Conservation (phyloP, 1,140 invertebrate genomes). For the Trichonephila clavipes region DNA sequence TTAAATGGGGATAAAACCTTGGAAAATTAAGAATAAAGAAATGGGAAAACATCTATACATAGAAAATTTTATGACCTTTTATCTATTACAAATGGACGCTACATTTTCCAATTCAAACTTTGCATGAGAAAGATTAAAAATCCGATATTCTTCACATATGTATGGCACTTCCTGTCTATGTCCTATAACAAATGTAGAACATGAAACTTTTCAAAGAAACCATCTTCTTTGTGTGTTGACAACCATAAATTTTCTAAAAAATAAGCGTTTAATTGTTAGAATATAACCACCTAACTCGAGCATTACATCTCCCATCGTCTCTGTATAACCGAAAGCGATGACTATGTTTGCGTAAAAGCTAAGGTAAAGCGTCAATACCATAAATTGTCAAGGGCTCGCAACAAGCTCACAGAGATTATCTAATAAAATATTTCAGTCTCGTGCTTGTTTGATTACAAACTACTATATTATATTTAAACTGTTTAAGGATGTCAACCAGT, state of each 20-base stretch:
- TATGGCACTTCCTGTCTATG: background rate
- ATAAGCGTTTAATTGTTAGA: slow-evolving; percentile 19
- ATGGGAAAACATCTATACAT: too few species aligned
- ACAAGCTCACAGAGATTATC: background rate
- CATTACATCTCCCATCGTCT: background rate
- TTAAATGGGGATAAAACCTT: too few species aligned
- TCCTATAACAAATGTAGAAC: background rate
- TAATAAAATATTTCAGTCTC: background rate
- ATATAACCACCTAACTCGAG: background rate
- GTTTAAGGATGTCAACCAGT: slow-evolving; percentile 28
- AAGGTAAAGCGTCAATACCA: slow-evolving; percentile 10
- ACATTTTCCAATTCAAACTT: too few species aligned
- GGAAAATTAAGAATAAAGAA: too few species aligned
- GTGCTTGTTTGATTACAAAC: slow-evolving; percentile 42
- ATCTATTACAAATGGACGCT: too few species aligned
- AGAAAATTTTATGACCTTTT: too few species aligned
- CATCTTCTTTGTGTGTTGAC: background rate
- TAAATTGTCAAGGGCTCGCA: slow-evolving; percentile 26
- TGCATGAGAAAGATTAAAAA: background rate
- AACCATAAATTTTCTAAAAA: slow-evolving; percentile 31
- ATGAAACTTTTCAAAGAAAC: background rate
- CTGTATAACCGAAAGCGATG: background rate
- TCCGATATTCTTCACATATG: background rate
- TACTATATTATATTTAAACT: slow-evolving; percentile 66
- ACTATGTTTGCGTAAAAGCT: background rate